Evolutionary conservation across 2,113 vertebrate species (phyloP).

Genomic region (Ptilonorhynchus violaceus): DNA sequence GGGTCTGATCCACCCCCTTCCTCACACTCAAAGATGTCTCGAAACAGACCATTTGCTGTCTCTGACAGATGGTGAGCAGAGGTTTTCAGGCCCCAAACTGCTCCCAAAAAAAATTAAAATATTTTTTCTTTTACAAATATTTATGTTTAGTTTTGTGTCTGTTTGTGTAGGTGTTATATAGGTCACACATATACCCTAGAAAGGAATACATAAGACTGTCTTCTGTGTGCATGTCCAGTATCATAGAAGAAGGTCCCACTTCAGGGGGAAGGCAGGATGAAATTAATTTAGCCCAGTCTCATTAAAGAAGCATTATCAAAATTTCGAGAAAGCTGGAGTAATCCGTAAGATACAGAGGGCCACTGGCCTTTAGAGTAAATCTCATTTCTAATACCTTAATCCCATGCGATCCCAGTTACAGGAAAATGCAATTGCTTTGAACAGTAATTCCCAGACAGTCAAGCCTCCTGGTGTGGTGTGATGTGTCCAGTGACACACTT

Average conservation of each 20-base stretch:
- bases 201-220: background rate
- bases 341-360: background rate
- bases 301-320: constrained; percentile 20
- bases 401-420: background rate
- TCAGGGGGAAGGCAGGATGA: background rate
- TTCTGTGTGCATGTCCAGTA: background rate
- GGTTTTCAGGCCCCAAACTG: background rate
- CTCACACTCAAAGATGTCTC: too few relatives aligned
- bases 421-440: constrained; percentile 6
- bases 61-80: background rate
- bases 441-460: background rate
- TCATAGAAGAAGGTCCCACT: background rate
- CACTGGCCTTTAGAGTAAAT: background rate
- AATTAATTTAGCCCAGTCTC: constrained; percentile 11
- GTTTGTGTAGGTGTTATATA: background rate
- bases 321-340: background rate
- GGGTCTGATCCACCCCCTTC: too few relatives aligned
- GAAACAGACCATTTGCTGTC: too few relatives aligned
- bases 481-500: background rate
- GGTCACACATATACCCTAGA: background rate
- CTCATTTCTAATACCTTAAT: constrained; percentile 31
- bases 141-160: background rate
- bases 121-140: background rate
- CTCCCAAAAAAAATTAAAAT: background rate
- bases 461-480: background rate